A percentile compares a stretch with the other conserved stretches of the same genome.
Conservation (phyloP, 2,797 vertebrate genomes). For the Tinamus major region DNA sequence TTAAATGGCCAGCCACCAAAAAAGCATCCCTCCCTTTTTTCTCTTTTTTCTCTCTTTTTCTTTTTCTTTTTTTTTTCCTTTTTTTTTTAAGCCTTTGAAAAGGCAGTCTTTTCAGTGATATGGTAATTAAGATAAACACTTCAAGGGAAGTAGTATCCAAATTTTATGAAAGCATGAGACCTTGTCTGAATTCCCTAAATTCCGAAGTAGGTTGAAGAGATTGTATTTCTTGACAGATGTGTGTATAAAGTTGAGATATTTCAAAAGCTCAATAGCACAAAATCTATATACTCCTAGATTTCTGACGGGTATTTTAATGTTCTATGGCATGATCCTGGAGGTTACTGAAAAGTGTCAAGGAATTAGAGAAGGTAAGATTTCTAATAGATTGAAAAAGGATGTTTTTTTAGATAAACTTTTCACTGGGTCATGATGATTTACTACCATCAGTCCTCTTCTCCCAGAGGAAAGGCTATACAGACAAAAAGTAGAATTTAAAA, state of each 20-base stretch:
- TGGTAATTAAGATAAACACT: slow-evolving; percentile 35
- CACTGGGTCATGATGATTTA: not conserved
- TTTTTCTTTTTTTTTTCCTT: too few species aligned
- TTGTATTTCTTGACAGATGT: not conserved
- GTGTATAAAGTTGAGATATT: not conserved
- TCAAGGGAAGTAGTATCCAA: not conserved
- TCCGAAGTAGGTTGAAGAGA: not conserved
- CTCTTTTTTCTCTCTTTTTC: too few species aligned
- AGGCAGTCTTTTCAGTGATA: slow-evolving; percentile 18
- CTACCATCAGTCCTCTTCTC: not conserved
- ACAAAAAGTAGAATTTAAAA: not conserved
- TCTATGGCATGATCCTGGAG: not conserved
- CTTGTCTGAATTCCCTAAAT: not conserved
- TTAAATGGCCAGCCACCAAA: not conserved
- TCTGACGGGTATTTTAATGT: not conserved
- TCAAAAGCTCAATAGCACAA: not conserved
- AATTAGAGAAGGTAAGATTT: not conserved
- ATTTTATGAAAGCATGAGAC: slow-evolving; percentile 13
- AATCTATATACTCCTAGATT: not conserved
- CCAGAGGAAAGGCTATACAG: not conserved
- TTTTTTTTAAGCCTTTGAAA: not conserved
- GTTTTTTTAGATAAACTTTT: not conserved
- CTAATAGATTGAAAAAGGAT: not conserved
- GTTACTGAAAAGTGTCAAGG: not conserved
- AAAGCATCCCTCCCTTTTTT: not conserved